phyloP scores from a whole-genome alignment of 1,140 invertebrate species.

The Ridgeia piscesae region DNA sequence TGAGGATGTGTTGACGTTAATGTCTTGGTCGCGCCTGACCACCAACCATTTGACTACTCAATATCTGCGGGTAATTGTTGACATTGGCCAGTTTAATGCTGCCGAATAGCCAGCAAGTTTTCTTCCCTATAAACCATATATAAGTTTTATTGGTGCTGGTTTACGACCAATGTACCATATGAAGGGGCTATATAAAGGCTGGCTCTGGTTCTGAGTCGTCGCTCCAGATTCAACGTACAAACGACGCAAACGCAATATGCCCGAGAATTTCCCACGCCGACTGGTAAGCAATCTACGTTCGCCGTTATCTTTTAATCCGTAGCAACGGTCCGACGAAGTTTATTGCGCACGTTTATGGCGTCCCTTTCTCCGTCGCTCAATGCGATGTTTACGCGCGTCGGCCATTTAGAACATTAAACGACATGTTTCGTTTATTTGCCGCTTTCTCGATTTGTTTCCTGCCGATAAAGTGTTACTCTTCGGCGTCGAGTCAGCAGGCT shows the following conservation, averaged over 20 bases:
- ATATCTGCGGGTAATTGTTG: neutral
- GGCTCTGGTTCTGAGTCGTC: neutral
- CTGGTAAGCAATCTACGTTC: neutral
- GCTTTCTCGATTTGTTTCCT: neutral
- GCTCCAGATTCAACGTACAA: neutral
- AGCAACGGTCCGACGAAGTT: neutral
- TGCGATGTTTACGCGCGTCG: neutral
- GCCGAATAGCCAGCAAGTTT: neutral
- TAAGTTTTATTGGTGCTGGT: neutral
- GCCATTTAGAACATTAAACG: neutral
- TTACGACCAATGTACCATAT: neutral
- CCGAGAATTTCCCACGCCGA: neutral
- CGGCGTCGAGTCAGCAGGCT: neutral
- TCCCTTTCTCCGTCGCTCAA: neutral
- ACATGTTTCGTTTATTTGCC: conserved; percentile 1
- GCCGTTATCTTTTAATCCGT: conserved; percentile 1
- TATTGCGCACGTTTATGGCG: neutral
- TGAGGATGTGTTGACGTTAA: neutral
- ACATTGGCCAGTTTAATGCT: neutral
- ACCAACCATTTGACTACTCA: neutral
- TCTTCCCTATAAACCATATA: neutral
- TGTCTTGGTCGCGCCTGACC: neutral
- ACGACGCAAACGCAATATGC: neutral
- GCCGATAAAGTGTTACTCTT: neutral
- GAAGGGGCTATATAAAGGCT: neutral